Evolutionary conservation across 2,113 vertebrate species (phyloP), one percentile per base, ranked within the genome.

Genomic region (Gambusia affinis): DNA sequence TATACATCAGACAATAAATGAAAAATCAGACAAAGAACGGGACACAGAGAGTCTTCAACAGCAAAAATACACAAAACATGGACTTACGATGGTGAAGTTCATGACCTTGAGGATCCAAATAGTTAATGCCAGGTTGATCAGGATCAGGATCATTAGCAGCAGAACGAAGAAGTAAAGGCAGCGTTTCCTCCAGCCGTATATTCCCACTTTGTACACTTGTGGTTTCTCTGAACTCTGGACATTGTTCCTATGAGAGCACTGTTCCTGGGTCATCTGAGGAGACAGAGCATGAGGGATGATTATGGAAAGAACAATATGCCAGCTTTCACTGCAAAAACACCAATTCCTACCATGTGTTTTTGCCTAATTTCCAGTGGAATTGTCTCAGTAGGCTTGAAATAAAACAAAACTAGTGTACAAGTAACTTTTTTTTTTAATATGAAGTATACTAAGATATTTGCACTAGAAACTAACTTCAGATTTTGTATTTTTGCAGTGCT

Each of bases 101-200:
- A 99, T 99, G 95, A 99, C 98, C 93, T 99, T 99, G 91, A 99
- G 97, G 94, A 99, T 99, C 98, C 98, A 99, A 95, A 99, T 98
- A 90, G 98, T 99, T 92, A 99, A 95, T 39, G 97, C 97, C 92
- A 99, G 93, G 94, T 99, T 99, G 96, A 99, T 96, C 92, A 99
- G 95, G 89, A 99, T 98, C 88, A 99, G 95, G 93, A 98, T 97
- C 97, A 99, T 98, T 85, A 99, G 95, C 81, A 99, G 96, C 75
- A 99, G 96, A 76, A 99, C 97, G 82, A 99, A 98, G 94, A 99
- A 98, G 93, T 99, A 99, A 87, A 99, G 96, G 95, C 98, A 99
- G 90, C 98, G 95, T 92, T 99, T 99, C 95, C 98, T 95, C 98
- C 98, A 99, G 95, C 98, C 98, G 54, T 99, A 99, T 92, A 99